A percentile compares a stretch with the other conserved stretches of the same genome.
These are phyloP conservation scores for Ictalurus furcatus DNA, from an alignment of 2,113 vertebrate genomes.

Conservation along the genomic window DNA sequence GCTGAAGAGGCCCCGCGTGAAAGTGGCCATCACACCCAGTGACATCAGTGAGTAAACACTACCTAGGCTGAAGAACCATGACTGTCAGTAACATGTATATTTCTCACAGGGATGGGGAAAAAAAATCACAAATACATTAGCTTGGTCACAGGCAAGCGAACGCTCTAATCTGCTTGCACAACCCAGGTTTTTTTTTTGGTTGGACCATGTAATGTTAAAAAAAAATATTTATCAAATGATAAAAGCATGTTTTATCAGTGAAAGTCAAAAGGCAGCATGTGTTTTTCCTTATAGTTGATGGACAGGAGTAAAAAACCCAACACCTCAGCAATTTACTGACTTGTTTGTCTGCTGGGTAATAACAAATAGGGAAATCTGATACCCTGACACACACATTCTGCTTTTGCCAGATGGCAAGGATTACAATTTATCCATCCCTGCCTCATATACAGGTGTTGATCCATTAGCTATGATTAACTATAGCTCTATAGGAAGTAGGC, in stretches of 20 bases:
- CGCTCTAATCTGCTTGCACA: not conserved
- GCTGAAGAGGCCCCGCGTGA: constrained; percentile 85
- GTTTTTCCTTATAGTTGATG: not conserved
- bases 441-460: not conserved
- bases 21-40: constrained; percentile 82
- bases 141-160: not conserved
- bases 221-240: not conserved
- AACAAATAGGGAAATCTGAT: not conserved
- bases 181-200: not conserved
- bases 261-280: not conserved
- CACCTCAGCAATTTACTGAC: not conserved
- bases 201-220: not conserved
- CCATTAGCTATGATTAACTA: not conserved
- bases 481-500: not conserved
- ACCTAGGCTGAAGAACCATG: not conserved
- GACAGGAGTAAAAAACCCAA: not conserved
- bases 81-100: not conserved
- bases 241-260: not conserved
- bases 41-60: constrained; percentile 82
- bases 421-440: not conserved
- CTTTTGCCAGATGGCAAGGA: not conserved
- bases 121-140: too few relatives aligned
- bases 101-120: not conserved
- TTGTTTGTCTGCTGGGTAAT: not conserved
- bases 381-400: not conserved